Percentiles rank a stretch among this genome's conserved stretches.
Evolutionary conservation across 2,888 invertebrate genomes (phyloP).

Genomic region (Oscheius sp.): DNA sequence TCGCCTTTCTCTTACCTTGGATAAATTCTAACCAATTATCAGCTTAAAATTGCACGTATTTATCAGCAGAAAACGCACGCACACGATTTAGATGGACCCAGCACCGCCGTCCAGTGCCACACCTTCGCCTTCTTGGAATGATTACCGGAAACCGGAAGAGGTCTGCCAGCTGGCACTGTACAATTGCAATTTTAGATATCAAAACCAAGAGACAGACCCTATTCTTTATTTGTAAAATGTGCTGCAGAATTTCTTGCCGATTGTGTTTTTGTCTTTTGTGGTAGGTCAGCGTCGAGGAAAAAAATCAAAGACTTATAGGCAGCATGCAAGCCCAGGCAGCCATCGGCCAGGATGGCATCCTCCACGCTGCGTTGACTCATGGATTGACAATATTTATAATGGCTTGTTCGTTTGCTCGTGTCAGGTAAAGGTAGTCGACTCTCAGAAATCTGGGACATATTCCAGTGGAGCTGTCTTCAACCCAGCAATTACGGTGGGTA

Average conservation of each 20-base stretch:
- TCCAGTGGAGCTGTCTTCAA: slow-evolving; percentile 75
- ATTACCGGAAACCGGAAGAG: slow-evolving; percentile 2
- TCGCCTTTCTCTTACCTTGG: too few species aligned
- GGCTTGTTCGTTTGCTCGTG: slow-evolving; percentile 60
- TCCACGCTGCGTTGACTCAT: slow-evolving; percentile 65
- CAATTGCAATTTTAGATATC: not conserved
- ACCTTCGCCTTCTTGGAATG: not conserved
- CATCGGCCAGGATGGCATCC: slow-evolving; percentile 39
- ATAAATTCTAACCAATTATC: too few species aligned
- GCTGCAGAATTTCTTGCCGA: slow-evolving; percentile 23
- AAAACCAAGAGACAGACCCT: not conserved
- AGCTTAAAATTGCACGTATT: too few species aligned
- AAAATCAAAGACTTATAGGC: slow-evolving; percentile 9
- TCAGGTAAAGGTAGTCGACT: slow-evolving; percentile 36
- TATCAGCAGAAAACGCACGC: too few species aligned
- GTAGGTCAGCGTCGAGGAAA: too few species aligned
- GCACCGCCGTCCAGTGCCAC: not conserved
- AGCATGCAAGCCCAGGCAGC: slow-evolving; percentile 33
- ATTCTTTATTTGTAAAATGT: slow-evolving; percentile 25
- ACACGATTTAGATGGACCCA: not conserved
- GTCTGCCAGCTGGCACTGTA: not conserved
- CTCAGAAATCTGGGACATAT: not conserved
- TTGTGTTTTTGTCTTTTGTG: slow-evolving; percentile 15
- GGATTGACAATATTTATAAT: slow-evolving; percentile 67
- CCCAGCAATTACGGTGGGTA: slow-evolving; percentile 75